Evolutionary conservation across 1,140 invertebrate genomes (phyloP).

Genomic region (Harpegnathos saltator): DNA sequence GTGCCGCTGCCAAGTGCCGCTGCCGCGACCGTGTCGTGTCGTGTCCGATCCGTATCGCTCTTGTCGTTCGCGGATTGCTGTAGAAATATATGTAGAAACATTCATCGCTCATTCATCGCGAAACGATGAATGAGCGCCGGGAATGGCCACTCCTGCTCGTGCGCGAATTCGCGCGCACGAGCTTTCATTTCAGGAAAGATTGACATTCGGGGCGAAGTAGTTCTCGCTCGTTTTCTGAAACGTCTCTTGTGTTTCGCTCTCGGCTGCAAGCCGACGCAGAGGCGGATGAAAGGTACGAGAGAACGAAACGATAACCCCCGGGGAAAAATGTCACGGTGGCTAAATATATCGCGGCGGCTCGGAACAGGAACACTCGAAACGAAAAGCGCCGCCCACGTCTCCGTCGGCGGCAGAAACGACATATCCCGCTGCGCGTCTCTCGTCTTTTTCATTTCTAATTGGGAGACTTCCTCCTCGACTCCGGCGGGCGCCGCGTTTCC

Average conservation of each 20-base stretch:
- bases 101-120: too few relatives aligned
- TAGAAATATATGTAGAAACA: background rate
- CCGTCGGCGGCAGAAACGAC: constrained; percentile 3
- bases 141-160: too few relatives aligned
- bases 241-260: constrained; percentile 29
- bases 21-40: too few relatives aligned
- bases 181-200: too few relatives aligned
- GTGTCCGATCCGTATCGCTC: too few relatives aligned
- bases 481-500: too few relatives aligned
- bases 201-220: constrained; percentile 14
- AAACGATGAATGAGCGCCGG: too few relatives aligned
- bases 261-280: constrained; percentile 44
- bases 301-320: constrained; percentile 39
- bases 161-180: background rate
- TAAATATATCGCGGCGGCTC: constrained; percentile 47
- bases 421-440: background rate
- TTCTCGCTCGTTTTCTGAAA: constrained; percentile 19
- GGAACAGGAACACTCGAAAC: constrained; percentile 40
- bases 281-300: constrained; percentile 37
- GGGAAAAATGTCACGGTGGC: constrained; percentile 57
- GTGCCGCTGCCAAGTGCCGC: too few relatives aligned
- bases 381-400: constrained; percentile 33
- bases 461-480: background rate
- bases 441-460: background rate
- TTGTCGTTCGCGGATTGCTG: background rate